A percentile compares a stretch with the other conserved stretches of the same genome.
phyloP scores from a whole-genome alignment of 1,140 invertebrate species.

The Capitella teleta region DNA sequence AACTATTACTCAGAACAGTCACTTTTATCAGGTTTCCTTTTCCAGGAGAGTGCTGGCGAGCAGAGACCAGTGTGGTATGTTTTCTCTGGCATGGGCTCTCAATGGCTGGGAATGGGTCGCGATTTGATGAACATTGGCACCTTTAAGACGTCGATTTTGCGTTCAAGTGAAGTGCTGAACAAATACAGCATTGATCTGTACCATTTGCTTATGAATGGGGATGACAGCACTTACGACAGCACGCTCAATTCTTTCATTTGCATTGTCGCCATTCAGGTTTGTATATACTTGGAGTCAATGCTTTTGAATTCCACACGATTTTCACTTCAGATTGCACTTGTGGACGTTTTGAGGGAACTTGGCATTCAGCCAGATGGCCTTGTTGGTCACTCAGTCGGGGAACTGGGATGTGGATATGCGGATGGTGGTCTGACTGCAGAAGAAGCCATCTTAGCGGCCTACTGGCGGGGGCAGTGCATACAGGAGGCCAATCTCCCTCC shows the following conservation, averaged over 20 bases:
- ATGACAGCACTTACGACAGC: slow-evolving; percentile 64
- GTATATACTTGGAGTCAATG: no score
- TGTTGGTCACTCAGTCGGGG: slow-evolving; percentile 75
- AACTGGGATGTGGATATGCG: slow-evolving; percentile 81
- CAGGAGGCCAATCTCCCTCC: slow-evolving; percentile 59
- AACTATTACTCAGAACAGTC: no score
- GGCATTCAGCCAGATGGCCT: slow-evolving; percentile 82
- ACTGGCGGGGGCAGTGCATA: slow-evolving; percentile 79
- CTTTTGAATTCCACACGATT: neutral
- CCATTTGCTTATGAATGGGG: slow-evolving; percentile 63
- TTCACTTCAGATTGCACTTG: slow-evolving; percentile 66
- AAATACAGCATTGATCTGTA: slow-evolving; percentile 69
- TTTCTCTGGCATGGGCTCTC: slow-evolving; percentile 92
- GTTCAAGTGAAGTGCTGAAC: slow-evolving; percentile 61
- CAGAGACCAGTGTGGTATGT: slow-evolving; percentile 77
- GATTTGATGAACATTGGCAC: slow-evolving; percentile 65
- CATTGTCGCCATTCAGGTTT: slow-evolving; percentile 84
- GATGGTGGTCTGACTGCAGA: slow-evolving; percentile 86
- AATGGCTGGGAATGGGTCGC: slow-evolving; percentile 89
- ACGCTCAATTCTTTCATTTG: slow-evolving; percentile 79
- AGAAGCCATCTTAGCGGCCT: slow-evolving; percentile 83
- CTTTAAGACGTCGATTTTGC: slow-evolving; percentile 66
- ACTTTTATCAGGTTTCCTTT: no score
- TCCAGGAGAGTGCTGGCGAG: slow-evolving; percentile 8
- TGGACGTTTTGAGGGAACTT: slow-evolving; percentile 65